phyloP scores from a whole-genome alignment of 2,113 vertebrate species.

The Lagenorhynchus albirostris region DNA sequence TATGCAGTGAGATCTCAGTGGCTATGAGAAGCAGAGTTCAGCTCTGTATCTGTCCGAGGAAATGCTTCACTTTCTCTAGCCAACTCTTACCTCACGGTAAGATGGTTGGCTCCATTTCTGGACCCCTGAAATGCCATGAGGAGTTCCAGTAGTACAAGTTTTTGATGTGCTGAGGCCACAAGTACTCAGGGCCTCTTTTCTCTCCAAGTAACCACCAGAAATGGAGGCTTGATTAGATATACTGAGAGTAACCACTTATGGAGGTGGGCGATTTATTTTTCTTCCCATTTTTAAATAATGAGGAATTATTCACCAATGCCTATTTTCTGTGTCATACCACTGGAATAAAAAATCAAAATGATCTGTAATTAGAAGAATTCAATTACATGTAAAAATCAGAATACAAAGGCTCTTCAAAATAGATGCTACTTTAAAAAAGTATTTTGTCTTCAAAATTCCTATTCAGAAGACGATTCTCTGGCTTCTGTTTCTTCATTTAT shows the following conservation, averaged over 20 bases:
- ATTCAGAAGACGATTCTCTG: neutral
- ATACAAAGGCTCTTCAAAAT: neutral
- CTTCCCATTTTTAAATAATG: neutral
- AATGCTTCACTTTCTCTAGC: neutral
- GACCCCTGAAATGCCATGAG: neutral
- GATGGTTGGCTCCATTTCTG: neutral
- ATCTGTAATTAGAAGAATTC: neutral
- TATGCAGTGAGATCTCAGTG: neutral
- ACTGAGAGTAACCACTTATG: accelerated
- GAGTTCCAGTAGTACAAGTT: neutral
- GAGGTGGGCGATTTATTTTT: neutral
- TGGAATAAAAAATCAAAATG: neutral
- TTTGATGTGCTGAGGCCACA: neutral
- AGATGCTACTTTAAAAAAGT: neutral
- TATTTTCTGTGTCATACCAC: neutral
- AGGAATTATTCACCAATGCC: neutral
- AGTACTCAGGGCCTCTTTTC: neutral
- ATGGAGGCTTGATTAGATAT: no score
- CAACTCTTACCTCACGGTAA: neutral
- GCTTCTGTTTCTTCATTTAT: neutral
- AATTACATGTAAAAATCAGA: neutral
- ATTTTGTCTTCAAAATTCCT: neutral
- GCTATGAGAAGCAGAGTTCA: neutral
- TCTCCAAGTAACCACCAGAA: neutral
- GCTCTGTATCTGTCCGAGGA: neutral